phyloP scores from a whole-genome alignment of 2,113 vertebrate genomes.

The Progne subis region DNA sequence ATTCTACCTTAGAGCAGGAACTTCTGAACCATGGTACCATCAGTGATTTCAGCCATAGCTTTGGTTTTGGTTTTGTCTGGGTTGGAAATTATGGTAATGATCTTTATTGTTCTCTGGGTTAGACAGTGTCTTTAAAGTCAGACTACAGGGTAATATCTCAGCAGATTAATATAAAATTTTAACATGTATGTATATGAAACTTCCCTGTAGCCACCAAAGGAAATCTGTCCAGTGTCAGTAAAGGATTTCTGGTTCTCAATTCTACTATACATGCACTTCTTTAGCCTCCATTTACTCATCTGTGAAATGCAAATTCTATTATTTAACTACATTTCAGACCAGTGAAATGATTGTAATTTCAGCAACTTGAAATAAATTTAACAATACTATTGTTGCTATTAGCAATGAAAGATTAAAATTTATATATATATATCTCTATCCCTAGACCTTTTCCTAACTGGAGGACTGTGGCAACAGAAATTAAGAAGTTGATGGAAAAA shows the following conservation, averaged over 20 bases:
- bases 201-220: not conserved
- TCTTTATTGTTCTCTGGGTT: not conserved
- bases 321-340: not conserved
- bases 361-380: not conserved
- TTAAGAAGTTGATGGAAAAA: not conserved
- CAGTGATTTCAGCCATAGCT: not conserved
- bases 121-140: not conserved
- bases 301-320: not conserved
- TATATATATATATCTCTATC: no score
- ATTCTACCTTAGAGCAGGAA: not conserved
- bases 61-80: not conserved
- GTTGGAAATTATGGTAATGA: not conserved
- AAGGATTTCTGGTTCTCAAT: not conserved
- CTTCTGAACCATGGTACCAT: not conserved
- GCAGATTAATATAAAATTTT: not conserved
- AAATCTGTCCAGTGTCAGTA: not conserved
- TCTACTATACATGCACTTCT: not conserved
- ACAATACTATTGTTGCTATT: not conserved
- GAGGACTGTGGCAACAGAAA: not conserved
- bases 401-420: rapidly evolving
- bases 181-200: not conserved
- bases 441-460: not conserved
- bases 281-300: not conserved
- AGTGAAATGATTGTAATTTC: not conserved
- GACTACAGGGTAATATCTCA: not conserved